Evolutionary conservation across 2,888 invertebrate species (phyloP).

Genomic region (Pilophorus perplexus): DNA sequence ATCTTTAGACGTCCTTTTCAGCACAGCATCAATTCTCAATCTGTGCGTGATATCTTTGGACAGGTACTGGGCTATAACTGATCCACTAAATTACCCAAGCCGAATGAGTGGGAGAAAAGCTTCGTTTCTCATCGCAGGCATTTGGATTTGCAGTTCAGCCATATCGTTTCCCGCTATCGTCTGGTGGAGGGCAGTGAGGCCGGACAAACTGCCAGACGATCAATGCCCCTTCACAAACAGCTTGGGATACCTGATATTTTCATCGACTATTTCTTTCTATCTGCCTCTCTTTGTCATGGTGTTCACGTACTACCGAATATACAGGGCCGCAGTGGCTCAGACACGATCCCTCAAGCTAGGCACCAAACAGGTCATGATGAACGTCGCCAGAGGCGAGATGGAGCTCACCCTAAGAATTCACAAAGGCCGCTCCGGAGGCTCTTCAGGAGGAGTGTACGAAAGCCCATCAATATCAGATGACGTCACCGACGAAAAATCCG

Average conservation of each 20-base stretch:
- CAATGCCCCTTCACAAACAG: slow-evolving; percentile 97
- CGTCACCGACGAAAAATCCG: slow-evolving; percentile 63
- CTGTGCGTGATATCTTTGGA: slow-evolving; percentile 95
- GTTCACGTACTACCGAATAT: slow-evolving; percentile 95
- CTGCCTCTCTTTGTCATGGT: slow-evolving; percentile 96
- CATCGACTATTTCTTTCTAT: slow-evolving; percentile 96
- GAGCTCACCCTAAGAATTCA: slow-evolving; percentile 90
- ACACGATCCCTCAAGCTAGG: slow-evolving; percentile 87
- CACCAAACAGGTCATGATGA: slow-evolving; percentile 80
- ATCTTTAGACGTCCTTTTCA: slow-evolving; percentile 92
- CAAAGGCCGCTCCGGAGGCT: slow-evolving; percentile 65
- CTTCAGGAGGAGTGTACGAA: slow-evolving; percentile 56
- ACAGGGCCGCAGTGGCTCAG: slow-evolving; percentile 89
- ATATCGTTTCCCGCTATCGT: slow-evolving; percentile 98
- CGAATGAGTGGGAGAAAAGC: slow-evolving; percentile 88
- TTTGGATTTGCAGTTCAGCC: slow-evolving; percentile 94
- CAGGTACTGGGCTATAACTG: slow-evolving; percentile 97
- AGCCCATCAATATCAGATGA: slow-evolving; percentile 52
- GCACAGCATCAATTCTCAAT: slow-evolving; percentile 95
- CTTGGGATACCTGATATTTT: slow-evolving; percentile 92
- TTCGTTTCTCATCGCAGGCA: slow-evolving; percentile 81
- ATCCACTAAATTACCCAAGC: slow-evolving; percentile 95
- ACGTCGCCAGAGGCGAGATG: slow-evolving; percentile 70
- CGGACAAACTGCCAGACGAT: slow-evolving; percentile 73
- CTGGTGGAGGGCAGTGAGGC: slow-evolving; percentile 89